Evolutionary conservation across 2,797 vertebrate species (phyloP).

Genomic region (Hemitrygon akajei): DNA sequence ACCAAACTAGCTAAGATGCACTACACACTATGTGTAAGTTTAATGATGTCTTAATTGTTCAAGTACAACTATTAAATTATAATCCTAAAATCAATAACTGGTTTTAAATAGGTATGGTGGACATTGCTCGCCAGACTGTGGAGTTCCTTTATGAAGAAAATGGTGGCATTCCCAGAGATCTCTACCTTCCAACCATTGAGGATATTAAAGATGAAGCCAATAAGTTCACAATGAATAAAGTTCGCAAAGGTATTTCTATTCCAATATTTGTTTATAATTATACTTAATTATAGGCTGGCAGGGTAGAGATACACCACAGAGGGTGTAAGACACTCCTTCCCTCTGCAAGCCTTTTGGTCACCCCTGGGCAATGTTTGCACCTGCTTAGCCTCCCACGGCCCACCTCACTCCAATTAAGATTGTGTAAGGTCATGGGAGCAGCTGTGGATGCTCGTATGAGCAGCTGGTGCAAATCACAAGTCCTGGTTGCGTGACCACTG

Average conservation of each 20-base stretch:
- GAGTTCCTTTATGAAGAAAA: slow-evolving; percentile 98
- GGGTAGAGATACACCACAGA: no score
- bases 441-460: no score
- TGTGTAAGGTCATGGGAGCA: no score
- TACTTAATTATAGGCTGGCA: no score
- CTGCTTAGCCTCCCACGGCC: no score
- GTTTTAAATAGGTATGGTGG: slow-evolving; percentile 80
- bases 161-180: slow-evolving; percentile 91
- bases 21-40: not conserved
- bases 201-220: slow-evolving; percentile 98
- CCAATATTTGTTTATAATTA: not conserved
- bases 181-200: slow-evolving; percentile 96
- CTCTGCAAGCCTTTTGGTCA: no score
- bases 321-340: no score
- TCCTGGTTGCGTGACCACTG: no score
- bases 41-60: not conserved
- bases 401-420: no score
- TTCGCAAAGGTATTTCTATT: slow-evolving; percentile 81
- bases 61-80: not conserved
- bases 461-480: no score
- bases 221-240: slow-evolving; percentile 98
- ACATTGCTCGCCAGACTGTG: slow-evolving; percentile 92
- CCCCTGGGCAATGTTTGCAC: no score
- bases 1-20: not conserved
- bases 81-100: not conserved